A percentile compares a stretch with the other conserved stretches of the same genome.
Evolutionary conservation across 2,113 vertebrate species (phyloP).

Genomic region (Aegypius monachus): DNA sequence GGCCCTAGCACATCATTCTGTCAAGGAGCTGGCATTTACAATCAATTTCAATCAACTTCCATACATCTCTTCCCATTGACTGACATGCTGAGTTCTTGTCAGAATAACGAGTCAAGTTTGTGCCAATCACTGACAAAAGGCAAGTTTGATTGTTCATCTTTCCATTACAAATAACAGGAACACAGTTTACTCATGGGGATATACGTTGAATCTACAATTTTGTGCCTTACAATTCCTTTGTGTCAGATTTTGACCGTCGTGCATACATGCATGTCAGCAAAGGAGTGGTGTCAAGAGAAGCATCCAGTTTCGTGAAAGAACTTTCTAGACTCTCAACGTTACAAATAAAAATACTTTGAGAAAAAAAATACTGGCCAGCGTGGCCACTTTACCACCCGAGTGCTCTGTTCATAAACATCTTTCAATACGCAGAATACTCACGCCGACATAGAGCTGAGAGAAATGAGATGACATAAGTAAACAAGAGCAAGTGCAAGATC

Average conservation of each 20-base stretch:
- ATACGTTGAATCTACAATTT: not conserved
- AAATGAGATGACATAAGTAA: not conserved
- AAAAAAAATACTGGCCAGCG: not conserved
- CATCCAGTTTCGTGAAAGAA: not conserved
- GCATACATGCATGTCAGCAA: not conserved
- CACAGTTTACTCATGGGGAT: not conserved
- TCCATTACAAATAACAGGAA: not conserved
- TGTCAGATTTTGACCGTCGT: not conserved
- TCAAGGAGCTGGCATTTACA: slow-evolving; percentile 49
- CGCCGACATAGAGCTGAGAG: not conserved
- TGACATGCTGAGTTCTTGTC: slow-evolving; percentile 17
- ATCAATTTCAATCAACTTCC: slow-evolving; percentile 63
- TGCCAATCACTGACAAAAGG: slow-evolving; percentile 49
- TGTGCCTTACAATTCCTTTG: not conserved
- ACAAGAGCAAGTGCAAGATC: not conserved
- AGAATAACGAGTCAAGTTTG: slow-evolving; percentile 18
- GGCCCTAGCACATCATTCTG: slow-evolving; percentile 23
- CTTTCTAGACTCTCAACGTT: not conserved
- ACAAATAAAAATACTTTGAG: not conserved
- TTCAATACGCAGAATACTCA: not conserved
- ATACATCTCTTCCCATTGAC: slow-evolving; percentile 18
- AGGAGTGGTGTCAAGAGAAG: not conserved
- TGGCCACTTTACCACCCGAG: not conserved
- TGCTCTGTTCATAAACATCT: not conserved
- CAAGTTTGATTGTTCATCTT: slow-evolving; percentile 26